Conservation (phyloP, 2,797 vertebrate species). For the Microtus californicus region DNA sequence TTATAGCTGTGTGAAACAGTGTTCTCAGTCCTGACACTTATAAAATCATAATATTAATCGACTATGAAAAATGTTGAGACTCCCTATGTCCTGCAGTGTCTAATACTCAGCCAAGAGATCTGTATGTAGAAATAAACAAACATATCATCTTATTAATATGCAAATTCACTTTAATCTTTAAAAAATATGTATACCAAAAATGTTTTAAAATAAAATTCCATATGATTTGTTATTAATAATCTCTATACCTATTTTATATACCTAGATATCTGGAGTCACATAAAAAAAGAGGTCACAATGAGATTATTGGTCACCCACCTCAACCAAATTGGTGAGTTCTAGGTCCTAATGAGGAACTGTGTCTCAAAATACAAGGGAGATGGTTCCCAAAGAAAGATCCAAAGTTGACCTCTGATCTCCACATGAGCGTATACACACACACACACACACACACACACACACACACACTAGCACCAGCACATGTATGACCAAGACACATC, state of each 20-base stretch:
- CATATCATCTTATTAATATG: neutral
- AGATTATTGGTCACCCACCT: neutral
- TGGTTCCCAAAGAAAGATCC: neutral
- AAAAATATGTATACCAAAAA: neutral
- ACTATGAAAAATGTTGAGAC: neutral
- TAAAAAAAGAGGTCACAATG: neutral
- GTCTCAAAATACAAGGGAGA: neutral
- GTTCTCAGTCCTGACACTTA: neutral
- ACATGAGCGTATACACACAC: too few species aligned
- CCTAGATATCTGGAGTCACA: neutral
- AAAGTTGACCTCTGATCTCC: neutral
- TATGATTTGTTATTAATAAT: neutral
- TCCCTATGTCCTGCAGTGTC: neutral
- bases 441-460: too few species aligned
- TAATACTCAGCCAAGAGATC: neutral
- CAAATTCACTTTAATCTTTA: neutral
- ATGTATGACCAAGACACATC: neutral
- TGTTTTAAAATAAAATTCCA: neutral
- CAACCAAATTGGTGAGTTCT: neutral
- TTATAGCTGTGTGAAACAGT: neutral
- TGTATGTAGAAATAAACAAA: neutral
- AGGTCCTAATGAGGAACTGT: neutral
- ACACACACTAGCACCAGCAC: neutral
- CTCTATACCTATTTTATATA: neutral
- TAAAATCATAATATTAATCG: neutral